Evolutionary conservation across 2,113 vertebrate species (phyloP).

Genomic region (Gorsachius goisagi): DNA sequence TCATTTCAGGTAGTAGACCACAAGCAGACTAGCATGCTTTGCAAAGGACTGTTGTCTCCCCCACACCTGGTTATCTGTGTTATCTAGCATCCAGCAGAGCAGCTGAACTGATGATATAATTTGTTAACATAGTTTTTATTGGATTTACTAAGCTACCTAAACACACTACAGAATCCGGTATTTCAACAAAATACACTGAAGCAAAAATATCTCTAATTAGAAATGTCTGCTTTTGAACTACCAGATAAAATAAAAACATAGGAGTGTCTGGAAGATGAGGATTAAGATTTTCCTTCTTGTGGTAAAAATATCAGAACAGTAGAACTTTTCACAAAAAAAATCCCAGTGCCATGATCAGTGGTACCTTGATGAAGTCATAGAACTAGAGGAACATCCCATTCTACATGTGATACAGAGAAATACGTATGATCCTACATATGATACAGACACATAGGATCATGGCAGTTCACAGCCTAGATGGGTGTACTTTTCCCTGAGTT

Average conservation of each 20-base stretch:
- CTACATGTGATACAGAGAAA: background rate
- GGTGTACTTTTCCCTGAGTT: no score
- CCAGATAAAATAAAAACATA: background rate
- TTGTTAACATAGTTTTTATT: background rate
- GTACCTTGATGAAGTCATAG: background rate
- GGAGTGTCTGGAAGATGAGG: background rate
- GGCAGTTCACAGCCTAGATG: no score
- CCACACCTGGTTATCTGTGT: background rate
- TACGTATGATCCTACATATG: no score
- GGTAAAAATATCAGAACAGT: background rate
- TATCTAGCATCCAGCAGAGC: background rate
- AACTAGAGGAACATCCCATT: background rate
- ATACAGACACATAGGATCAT: background rate
- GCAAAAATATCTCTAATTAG: background rate
- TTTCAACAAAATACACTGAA: background rate
- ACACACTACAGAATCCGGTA: background rate
- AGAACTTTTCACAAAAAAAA: background rate
- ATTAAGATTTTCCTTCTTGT: background rate
- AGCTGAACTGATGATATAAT: background rate
- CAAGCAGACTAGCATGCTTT: background rate
- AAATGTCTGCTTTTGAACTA: background rate
- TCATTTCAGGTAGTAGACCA: background rate
- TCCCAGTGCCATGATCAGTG: background rate
- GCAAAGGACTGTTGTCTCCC: background rate
- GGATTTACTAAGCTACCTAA: background rate